These are phyloP conservation scores for Setophaga coronata DNA, from an alignment of 2,113 vertebrate species.

Conservation along the genomic window DNA sequence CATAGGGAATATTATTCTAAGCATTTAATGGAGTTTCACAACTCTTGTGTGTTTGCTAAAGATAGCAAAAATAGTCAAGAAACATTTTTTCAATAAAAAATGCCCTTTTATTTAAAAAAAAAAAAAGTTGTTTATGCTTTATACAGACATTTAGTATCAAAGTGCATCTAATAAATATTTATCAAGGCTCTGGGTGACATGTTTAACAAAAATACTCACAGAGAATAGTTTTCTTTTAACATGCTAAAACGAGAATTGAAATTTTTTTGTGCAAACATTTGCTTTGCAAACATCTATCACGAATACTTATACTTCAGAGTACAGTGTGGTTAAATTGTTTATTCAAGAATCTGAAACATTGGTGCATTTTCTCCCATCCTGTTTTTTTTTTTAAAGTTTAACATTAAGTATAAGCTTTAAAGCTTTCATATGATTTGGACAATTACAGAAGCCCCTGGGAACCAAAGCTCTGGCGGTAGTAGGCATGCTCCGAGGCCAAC, in stretches of 20 bases:
- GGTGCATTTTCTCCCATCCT: background rate
- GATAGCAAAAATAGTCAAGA: background rate
- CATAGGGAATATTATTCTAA: slow-evolving; percentile 28
- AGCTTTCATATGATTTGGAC: background rate
- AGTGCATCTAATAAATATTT: background rate
- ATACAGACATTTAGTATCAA: background rate
- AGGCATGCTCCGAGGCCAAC: background rate
- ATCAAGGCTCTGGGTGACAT: background rate
- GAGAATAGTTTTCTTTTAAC: background rate
- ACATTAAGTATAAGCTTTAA: background rate
- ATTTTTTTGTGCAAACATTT: background rate
- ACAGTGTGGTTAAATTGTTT: background rate
- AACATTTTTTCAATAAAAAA: background rate
- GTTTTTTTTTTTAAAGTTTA: background rate
- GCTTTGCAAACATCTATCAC: background rate
- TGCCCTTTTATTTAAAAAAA: background rate
- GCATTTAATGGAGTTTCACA: background rate
- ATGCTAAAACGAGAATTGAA: background rate
- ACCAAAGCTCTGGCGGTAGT: background rate
- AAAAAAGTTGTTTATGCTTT: background rate
- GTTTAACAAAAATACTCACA: background rate
- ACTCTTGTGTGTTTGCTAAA: background rate
- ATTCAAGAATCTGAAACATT: background rate
- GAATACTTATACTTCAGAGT: background rate
- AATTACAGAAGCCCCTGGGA: background rate